Base-by-base conservation (phyloP, 2,888 invertebrate genomes). In the Parnassius glacialis region DNA sequence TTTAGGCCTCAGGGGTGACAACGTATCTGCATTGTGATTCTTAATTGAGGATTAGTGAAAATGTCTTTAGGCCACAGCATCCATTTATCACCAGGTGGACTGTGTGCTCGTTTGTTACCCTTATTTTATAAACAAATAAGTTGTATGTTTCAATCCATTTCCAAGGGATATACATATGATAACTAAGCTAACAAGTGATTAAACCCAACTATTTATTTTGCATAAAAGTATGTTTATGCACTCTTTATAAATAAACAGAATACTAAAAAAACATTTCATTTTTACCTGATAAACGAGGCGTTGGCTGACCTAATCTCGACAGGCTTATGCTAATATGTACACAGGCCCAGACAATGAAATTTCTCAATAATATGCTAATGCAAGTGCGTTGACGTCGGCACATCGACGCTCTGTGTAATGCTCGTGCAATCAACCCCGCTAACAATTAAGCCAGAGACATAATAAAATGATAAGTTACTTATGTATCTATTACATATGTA, bases 351-450 rank as follows among this genome's bases (percentile, higher is more conserved):
- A 65, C 63, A 67, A 65, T 64, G 64, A 64, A 57, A 62, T 67
- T 67, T 67, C 67, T 64, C 67, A 67, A 67, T 64, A 67, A 41
- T 67, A 62, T 66, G 64, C 64, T 62, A 67, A 67, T 66, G 57
- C 60, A 53, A 55, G 51, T 51, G 41, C 55, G 62, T 60, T 67
- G 64, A 62, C 63, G 62, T 34, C 53, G 41, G 34, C 16, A 13
- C 44, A 13, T 50, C 45, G 25, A 16, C 54, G 50, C 34, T 25
- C 41, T 12, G 52, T 9, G 42, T 50, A 59, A 47, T 53, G 58
- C 44, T 48, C 45, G 62, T 58, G 48, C 66, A 62, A 56, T 64
- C 47, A 58, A 59, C 57, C 52, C 50, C 11, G 25, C 54, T 16
- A 44, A 45, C 54, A 43, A 9, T 16, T 50, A 11, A 54, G 44